Conservation (phyloP, 2,797 vertebrate species). For the Silurus lanzhouensis region DNA sequence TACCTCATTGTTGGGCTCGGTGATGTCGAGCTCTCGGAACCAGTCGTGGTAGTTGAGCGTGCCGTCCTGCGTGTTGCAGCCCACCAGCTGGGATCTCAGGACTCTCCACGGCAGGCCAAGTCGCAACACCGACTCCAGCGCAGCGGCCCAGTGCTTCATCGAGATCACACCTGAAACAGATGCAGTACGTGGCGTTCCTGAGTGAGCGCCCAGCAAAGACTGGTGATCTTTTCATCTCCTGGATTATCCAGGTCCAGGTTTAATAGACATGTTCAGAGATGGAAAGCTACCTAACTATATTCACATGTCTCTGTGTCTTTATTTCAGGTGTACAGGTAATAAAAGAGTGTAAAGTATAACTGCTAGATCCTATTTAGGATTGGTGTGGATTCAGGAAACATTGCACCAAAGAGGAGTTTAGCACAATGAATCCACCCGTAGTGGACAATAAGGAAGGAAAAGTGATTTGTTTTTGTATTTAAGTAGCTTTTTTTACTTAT, state of each 20-base stretch:
- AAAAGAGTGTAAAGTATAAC: not conserved
- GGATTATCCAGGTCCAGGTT: not conserved
- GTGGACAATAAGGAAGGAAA: no score
- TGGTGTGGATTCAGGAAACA: not conserved
- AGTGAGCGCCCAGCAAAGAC: no score
- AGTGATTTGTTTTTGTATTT: no score
- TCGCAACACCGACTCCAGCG: conserved; percentile 79
- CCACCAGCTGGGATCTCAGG: conserved; percentile 83
- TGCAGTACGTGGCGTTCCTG: not conserved
- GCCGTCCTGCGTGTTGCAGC: conserved; percentile 54
- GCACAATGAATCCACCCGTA: not conserved
- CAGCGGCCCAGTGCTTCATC: conserved; percentile 83
- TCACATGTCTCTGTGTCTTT: not conserved
- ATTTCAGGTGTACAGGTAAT: not conserved
- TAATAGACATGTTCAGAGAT: not conserved
- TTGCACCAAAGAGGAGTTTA: not conserved
- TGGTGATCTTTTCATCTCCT: not conserved
- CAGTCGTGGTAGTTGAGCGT: conserved; percentile 83
- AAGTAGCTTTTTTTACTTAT: no score
- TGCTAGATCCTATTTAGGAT: not conserved
- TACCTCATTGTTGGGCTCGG: conserved; percentile 79
- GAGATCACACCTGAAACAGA: conserved; percentile 76
- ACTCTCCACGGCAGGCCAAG: conserved; percentile 89
- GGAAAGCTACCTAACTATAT: not conserved
- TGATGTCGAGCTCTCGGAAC: conserved; percentile 82